Evolutionary conservation across 1,140 invertebrate genomes (phyloP).

Genomic region (Dufourea novaeangliae): DNA sequence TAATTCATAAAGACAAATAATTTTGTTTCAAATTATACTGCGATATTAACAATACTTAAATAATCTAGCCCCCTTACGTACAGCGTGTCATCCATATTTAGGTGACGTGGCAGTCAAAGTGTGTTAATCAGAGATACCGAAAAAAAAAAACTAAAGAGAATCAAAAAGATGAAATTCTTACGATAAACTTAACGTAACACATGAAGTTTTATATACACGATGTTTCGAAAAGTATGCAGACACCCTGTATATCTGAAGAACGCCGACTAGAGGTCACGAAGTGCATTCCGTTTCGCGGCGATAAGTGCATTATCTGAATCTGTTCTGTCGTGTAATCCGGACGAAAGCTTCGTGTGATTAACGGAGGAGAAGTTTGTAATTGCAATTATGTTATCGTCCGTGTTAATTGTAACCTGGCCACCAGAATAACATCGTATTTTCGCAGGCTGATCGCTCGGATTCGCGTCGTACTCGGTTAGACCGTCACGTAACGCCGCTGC

Average conservation of each 20-base stretch:
- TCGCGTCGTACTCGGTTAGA: slow-evolving; percentile 23
- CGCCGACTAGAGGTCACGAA: background rate
- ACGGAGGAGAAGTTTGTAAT: background rate
- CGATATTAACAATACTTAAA: no score
- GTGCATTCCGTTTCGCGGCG: background rate
- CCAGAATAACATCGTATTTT: background rate
- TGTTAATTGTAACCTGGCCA: background rate
- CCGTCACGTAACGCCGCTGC: slow-evolving; percentile 24
- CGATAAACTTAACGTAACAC: no score
- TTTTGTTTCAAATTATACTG: no score
- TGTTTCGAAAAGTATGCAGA: no score
- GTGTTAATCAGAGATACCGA: no score
- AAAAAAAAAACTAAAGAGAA: no score
- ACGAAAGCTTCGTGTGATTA: background rate
- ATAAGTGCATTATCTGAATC: background rate
- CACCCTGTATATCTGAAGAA: background rate
- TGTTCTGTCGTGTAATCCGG: background rate
- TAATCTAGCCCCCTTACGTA: no score
- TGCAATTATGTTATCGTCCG: slow-evolving; percentile 1
- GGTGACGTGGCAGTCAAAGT: no score
- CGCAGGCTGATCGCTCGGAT: background rate
- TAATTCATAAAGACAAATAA: no score
- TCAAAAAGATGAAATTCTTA: no score
- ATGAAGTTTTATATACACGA: no score
- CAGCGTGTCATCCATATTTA: no score